Evolutionary conservation across 2,888 invertebrate species (phyloP), one percentile per base, ranked within the genome.

Genomic region (Auanema sp.): DNA sequence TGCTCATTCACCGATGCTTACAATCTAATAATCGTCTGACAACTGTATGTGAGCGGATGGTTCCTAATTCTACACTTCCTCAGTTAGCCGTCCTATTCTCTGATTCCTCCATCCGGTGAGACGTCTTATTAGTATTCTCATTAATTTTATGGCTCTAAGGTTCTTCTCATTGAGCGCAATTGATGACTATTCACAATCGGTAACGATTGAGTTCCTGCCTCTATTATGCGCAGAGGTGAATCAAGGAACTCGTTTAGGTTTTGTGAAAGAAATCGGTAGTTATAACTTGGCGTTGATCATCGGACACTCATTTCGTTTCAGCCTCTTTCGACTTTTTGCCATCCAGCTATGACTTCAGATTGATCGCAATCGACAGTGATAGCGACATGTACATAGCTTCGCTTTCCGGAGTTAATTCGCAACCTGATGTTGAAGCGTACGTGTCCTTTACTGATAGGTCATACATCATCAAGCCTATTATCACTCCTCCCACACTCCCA

Each of bases 301-400:
- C 43, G 11, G 43, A 12, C 43, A 43, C n/a, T 43, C n/a, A 43
- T 43, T 43, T n/a, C n/a, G n/a, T 47, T 47, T 10, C 47, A 47
- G 47, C 21, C 3, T 47, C 47, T 16, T 47, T 47, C 21, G 47
- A 47, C 10, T 47, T 47, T 10, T 3, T 47, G 6, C 16, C 16
- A 18, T 47, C 16, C 47, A 21, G 21, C 16, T 18, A 3, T 47
- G 47, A 47, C 10, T 21, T 21, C 47, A 18, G 16, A 18, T 10
- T 47, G 16, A 47, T 47, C 3, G 47, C 47, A 5, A 47, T 47
- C 47, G 47, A 47, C 21, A 18, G 16, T 47, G 47, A 47, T 18
- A 21, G 47, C 5, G 47, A 47, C 10, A 47, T 47, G 47, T 47
- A 47, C 10, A 21, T 21, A 18, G 47, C 47, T 5, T 47, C 21